Evolutionary conservation across 92 coral and sea anemone species (phyloP), one percentile per base, ranked within the genome.

Genomic region (Actinernus sp.): DNA sequence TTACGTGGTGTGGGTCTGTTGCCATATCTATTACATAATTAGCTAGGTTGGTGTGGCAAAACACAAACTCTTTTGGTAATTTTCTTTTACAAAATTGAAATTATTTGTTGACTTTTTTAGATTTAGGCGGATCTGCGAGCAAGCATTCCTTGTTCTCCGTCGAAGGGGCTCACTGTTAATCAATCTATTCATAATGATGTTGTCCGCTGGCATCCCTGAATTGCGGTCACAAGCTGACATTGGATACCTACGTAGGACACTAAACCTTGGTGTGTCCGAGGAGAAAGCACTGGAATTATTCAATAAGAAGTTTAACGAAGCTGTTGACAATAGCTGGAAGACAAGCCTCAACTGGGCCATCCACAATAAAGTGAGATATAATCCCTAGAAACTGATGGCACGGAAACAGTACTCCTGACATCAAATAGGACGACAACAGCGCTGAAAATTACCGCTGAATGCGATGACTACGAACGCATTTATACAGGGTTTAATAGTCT

Each of bases 201-300:
- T 94, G 31, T 90, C 98, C 43, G 91, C 98, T 25, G 98, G 98
- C 32, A 82, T 94, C 23, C 98, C 98, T 0, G 98, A 94, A 72
- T 83, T 94, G 68, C 95, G 97, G 22, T 74, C 87, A n/a, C 70
- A 81, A 13, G 79, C 70, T 20, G 98, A 94, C 63, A 94, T 94
- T 38, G 72, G 68, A 27, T 88, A 94, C 83, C 65, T 94, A 16
- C 90, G 97, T 21, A 87, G 87, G 66, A 91, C 95, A 9, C 86
- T 94, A 10, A 82, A 78, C 28, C 75, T 94, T 36, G 52, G 65
- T 4, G 73, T 61, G 31, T 58, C 82, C 7, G 98, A 94, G 65
- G 92, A 74, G 7, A 71, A 73, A 7, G 98, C 98, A 1, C 28
- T 91, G 36, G 58, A 68, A 41, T 73, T 83, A 16, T 94, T 94